Percentiles rank a stretch among this genome's conserved stretches.
Conservation (phyloP, 2,113 vertebrate genomes). For the Isurus oxyrinchus region DNA sequence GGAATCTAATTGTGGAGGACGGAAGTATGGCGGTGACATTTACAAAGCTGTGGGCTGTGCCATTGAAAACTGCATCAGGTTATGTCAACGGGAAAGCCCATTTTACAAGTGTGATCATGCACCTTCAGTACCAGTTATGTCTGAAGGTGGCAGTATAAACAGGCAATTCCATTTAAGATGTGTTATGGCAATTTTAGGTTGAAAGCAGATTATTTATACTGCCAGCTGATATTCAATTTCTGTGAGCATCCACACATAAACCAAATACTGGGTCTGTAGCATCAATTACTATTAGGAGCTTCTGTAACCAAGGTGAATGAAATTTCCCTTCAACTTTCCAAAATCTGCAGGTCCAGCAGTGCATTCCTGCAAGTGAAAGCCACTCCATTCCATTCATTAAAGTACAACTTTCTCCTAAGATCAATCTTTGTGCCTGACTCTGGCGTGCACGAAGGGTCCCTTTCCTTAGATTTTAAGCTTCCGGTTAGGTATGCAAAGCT, state of each 20-base stretch:
- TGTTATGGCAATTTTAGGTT: neutral
- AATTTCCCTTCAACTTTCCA: neutral
- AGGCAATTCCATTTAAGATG: neutral
- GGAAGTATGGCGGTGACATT: neutral
- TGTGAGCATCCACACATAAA: neutral
- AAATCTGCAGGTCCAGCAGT: neutral
- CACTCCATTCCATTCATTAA: neutral
- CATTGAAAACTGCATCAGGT: neutral
- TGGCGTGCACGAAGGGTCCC: neutral
- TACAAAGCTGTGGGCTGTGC: neutral
- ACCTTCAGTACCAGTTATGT: neutral
- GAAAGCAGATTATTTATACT: neutral
- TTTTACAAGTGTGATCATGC: neutral
- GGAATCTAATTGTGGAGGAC: neutral
- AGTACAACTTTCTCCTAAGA: neutral
- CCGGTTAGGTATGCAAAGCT: neutral
- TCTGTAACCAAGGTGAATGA: neutral
- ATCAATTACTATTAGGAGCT: neutral
- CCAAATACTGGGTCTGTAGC: neutral
- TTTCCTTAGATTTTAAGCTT: neutral
- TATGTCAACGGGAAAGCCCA: neutral
- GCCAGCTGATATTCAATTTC: neutral
- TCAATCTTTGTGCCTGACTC: neutral
- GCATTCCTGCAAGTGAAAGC: neutral
- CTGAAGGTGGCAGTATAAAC: neutral